Conservation (phyloP, 2,888 invertebrate genomes). For the Schrankia costaestrigalis region DNA sequence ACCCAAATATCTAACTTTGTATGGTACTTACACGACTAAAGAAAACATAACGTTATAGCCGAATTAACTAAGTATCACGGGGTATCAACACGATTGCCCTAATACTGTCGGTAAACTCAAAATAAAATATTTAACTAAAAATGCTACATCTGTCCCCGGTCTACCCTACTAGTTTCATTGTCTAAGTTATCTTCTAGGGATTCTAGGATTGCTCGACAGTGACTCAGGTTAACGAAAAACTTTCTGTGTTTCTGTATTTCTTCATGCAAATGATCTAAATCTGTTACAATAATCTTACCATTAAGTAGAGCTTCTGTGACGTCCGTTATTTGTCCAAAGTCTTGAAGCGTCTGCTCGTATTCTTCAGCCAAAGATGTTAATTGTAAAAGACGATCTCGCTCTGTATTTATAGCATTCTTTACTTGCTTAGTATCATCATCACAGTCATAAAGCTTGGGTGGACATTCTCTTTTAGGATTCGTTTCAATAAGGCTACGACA, state of each 20-base stretch:
- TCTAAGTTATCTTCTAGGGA: slow-evolving; percentile 92
- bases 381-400: slow-evolving; percentile 89
- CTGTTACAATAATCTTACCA: slow-evolving; percentile 87
- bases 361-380: slow-evolving; percentile 89
- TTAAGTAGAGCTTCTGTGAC: slow-evolving; percentile 91
- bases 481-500: slow-evolving; percentile 84
- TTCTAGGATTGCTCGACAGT: slow-evolving; percentile 92
- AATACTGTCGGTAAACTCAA: too few species aligned
- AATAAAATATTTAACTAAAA: too few species aligned
- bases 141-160: too few species aligned
- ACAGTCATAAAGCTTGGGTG: slow-evolving; percentile 83
- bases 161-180: slow-evolving; percentile 88
- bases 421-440: slow-evolving; percentile 85
- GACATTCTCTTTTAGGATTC: slow-evolving; percentile 86
- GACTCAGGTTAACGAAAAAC: slow-evolving; percentile 93
- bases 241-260: slow-evolving; percentile 94
- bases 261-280: slow-evolving; percentile 90
- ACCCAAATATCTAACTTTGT: too few species aligned
- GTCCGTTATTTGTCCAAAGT: slow-evolving; percentile 91
- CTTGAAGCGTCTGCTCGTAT: slow-evolving; percentile 92
- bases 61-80: too few species aligned
- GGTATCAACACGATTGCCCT: too few species aligned
- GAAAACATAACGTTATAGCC: too few species aligned
- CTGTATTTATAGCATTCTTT: slow-evolving; percentile 84
- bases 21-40: too few species aligned